Evolutionary conservation across 2,888 invertebrate genomes (phyloP), one percentile per base, ranked within the genome.

Genomic region (Orthosia gracilis): DNA sequence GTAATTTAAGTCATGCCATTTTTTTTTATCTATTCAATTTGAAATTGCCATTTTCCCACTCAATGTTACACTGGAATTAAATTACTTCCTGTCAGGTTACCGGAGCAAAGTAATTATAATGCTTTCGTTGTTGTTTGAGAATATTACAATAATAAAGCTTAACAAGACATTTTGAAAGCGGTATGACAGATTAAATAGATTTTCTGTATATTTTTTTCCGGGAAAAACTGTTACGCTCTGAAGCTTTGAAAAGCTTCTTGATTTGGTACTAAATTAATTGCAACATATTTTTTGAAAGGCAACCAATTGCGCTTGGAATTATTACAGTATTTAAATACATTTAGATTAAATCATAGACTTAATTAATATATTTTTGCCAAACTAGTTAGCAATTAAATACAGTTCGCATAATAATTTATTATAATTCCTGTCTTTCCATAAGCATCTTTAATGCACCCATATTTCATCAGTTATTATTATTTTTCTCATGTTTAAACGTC

Each of bases 61-160:
- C 26, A 21, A 54, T n/a, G 49, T 80, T 67, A 59, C 49, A 45
- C 13, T 52, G 21, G 31, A 63, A 69, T 66, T 40, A 52, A 64
- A 59, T 78, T 82, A 57, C 49, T 64, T 68, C 49, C 23, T 54
- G 52, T 23, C 40, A 54, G 12, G n/a, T 57, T 40, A 49, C 26
- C 12, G 12, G 26, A 58, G 40, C 40, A 26, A 21, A 47, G 78
- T 75, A 26, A 67, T 67, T 78, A 61, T 55, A 57, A 63, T 21
- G 21, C n/a, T 61, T 61, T 31, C 15, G 31, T 57, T 83, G 52
- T 72, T 79, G 21, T 49, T 26, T 15, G 11, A 0, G 52, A 58
- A 52, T 31, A 31, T 79, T 49, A 52, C 3, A 52, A 49, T 59
- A 18, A 61, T 61, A 31, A 54, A 54, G 9, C 21, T 18, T 58